Conservation (phyloP, 2,113 vertebrate species). For the Herpailurus yagouaroundi region DNA sequence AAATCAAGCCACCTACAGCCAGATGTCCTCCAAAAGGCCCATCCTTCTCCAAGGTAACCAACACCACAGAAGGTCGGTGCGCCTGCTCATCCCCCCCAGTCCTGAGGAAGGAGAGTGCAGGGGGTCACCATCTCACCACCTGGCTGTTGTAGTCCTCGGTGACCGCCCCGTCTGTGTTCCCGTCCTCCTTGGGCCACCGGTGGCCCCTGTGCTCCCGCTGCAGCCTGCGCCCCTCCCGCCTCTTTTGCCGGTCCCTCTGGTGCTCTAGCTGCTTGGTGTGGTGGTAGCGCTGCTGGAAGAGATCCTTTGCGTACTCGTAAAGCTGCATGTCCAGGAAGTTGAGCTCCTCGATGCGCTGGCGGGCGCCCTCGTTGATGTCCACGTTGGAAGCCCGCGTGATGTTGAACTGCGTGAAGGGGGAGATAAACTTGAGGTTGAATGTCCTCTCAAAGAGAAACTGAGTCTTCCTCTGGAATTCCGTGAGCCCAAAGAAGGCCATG, state of each 20-base stretch:
- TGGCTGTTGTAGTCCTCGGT: slow-evolving; percentile 99
- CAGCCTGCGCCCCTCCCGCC: slow-evolving; percentile 91
- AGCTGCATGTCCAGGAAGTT: slow-evolving; percentile 97
- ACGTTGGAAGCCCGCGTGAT: slow-evolving; percentile 96
- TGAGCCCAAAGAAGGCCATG: slow-evolving; percentile 99
- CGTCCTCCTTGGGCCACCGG: slow-evolving; percentile 84
- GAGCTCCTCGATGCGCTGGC: slow-evolving; percentile 92
- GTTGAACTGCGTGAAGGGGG: slow-evolving; percentile 97
- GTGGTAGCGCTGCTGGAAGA: slow-evolving; percentile 97
- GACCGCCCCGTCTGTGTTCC: slow-evolving; percentile 82
- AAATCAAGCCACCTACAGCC: background rate
- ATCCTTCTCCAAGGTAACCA: background rate
- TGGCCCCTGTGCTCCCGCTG: slow-evolving; percentile 90
- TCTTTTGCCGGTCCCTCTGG: slow-evolving; percentile 91
- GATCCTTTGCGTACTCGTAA: slow-evolving; percentile 95
- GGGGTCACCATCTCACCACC: slow-evolving; percentile 94
- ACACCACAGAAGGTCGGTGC: background rate
- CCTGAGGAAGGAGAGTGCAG: background rate
- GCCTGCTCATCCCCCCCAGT: background rate
- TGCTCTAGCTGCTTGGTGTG: slow-evolving; percentile 94
- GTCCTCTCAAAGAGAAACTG: slow-evolving; percentile 99
- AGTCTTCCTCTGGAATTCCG: slow-evolving; percentile 98
- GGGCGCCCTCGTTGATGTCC: slow-evolving; percentile 91
- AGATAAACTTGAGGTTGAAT: slow-evolving; percentile 97
- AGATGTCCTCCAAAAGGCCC: background rate